A percentile compares a stretch with the other conserved stretches of the same genome.
phyloP scores from a whole-genome alignment of 2,797 vertebrate genomes.

The Crocodylus rhombifer region DNA sequence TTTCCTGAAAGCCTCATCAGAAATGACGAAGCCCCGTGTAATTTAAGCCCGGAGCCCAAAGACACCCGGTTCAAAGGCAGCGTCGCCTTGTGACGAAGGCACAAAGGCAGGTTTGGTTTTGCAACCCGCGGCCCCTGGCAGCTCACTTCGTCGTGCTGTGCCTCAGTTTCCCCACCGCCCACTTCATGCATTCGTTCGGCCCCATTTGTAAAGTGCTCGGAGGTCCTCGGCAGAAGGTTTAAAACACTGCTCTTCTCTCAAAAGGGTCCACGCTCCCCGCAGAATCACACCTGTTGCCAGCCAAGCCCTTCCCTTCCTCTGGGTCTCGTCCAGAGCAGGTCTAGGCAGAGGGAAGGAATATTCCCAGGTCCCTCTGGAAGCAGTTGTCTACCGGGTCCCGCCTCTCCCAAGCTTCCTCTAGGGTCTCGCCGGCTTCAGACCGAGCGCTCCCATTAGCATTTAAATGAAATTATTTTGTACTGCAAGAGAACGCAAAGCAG shows the following conservation, averaged over 20 bases:
- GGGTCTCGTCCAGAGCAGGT: background rate
- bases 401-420: background rate
- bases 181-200: background rate
- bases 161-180: constrained; percentile 43
- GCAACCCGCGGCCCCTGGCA: background rate
- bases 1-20: background rate
- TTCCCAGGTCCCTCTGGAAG: too few species aligned
- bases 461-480: background rate
- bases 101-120: background rate
- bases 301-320: background rate
- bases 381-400: background rate
- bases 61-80: background rate
- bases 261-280: too few species aligned
- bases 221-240: background rate
- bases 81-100: background rate
- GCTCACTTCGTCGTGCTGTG: background rate
- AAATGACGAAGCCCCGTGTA: too few species aligned
- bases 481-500: background rate
- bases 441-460: background rate
- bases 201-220: background rate
- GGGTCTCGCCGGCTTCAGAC: background rate
- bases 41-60: background rate
- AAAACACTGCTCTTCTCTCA: background rate
- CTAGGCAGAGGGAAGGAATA: background rate
- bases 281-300: background rate